A percentile compares a stretch with the other conserved stretches of the same genome.
Conservation (phyloP, 2,888 invertebrate genomes). For the Sepiola atlantica region DNA sequence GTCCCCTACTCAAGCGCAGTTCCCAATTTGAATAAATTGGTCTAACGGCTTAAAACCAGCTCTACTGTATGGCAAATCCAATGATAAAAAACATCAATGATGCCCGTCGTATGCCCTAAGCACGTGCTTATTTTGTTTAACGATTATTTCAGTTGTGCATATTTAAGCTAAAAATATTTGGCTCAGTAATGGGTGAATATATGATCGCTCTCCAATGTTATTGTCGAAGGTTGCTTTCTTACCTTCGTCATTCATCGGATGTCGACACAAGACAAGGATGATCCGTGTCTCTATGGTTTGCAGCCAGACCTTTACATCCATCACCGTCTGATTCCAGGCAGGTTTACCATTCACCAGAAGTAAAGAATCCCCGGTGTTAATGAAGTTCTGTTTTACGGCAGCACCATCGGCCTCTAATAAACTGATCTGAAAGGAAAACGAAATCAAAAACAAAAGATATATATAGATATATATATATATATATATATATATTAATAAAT, state of each 20-base stretch:
- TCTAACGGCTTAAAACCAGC: no score
- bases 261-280: conserved; percentile 37
- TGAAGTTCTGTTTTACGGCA: conserved; percentile 68
- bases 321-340: conserved; percentile 83
- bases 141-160: no score
- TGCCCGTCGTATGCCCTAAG: no score
- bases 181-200: no score
- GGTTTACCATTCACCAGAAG: conserved; percentile 88
- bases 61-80: no score
- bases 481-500: background rate
- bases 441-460: background rate
- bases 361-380: conserved; percentile 85
- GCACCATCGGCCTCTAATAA: conserved; percentile 35
- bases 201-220: no score
- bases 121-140: no score
- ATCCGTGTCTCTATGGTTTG: conserved; percentile 33
- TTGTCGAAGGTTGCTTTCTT: background rate
- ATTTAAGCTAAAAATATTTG: no score
- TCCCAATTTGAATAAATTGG: no score
- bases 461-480: background rate
- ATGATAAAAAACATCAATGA: no score
- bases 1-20: no score
- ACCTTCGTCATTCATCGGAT: background rate
- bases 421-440: background rate
- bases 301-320: conserved; percentile 40